Evolutionary conservation across 2,888 invertebrate species (phyloP), one percentile per base, ranked within the genome.

Genomic region (Drosophila fulvimacula): DNA sequence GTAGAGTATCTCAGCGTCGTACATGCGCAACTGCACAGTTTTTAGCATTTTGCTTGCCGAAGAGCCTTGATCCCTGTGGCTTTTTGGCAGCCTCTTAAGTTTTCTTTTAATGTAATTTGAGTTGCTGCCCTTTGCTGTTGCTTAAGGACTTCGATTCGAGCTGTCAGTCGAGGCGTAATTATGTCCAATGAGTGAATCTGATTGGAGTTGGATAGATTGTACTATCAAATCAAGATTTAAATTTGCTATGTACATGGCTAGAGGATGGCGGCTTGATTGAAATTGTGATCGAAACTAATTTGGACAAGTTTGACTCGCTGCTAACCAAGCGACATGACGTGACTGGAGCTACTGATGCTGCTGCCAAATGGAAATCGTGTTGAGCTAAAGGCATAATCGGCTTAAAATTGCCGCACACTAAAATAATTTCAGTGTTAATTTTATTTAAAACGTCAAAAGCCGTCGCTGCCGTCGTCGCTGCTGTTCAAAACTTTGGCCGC

Each of bases 401-500:
- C 83, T 85, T 83, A 83, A 79, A 86, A 73, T 75, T 74, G 70
- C 49, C 64, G 34, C 74, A 65, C 77, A 76, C 88, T 80, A 80
- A 83, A 83, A 83, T 88, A 85, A 82, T 75, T 85, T 83, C 74
- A 65, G 74, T 83, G 82, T 88, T 88, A 63, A 82, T 83, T 83
- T 80, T 74, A 80, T 80, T 83, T 82, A 70, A 72, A 76, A 68
- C 49, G 67, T 48, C 52, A 51, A 81, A 73, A 67, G 57, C 65
- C 48, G 58, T 56, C 55, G 34, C 30, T 52, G 21, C n/a, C 36
- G n/a, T 11, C 32, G 56, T 11, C 32, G 56, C 30, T 49, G 11
- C 49, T 34, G 17, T 44, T 49, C 42, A 53, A 73, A 83, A 76
- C 60, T 81, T 85, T 72, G 19, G 60, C 48, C 34, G 66, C 57